Percentiles rank a stretch among this genome's conserved stretches.
These are phyloP conservation scores for Patella depressa DNA, from an alignment of 2,888 invertebrate species.

Conservation along the genomic window DNA sequence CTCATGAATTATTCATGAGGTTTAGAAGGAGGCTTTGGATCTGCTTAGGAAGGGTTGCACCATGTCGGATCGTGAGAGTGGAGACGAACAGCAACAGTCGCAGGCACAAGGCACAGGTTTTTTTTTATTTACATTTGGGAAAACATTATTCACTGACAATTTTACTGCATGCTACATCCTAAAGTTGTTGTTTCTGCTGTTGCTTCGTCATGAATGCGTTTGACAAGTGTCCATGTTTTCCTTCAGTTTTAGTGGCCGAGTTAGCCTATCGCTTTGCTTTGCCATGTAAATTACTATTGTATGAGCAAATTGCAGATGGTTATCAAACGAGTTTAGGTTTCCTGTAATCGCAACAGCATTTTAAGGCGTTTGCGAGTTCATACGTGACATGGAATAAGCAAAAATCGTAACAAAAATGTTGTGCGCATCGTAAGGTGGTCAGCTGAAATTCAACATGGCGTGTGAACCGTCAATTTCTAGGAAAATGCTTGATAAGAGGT, in stretches of 20 bases:
- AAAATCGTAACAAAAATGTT: too few relatives aligned
- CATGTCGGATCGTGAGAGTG: conserved; percentile 72
- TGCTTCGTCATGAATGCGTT: conserved; percentile 4
- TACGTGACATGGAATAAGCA: too few relatives aligned
- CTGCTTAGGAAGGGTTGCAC: conserved; percentile 63
- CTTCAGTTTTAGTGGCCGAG: conserved; percentile 6
- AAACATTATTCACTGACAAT: neutral
- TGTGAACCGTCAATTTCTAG: conserved; percentile 12
- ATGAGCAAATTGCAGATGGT: too few relatives aligned
- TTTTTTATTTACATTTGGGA: conserved; percentile 6
- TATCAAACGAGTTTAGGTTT: too few relatives aligned
- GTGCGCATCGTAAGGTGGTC: conserved; percentile 27
- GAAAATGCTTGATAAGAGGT: too few relatives aligned
- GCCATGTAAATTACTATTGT: too few relatives aligned
- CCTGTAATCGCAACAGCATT: too few relatives aligned
- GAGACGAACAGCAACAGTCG: conserved; percentile 70
- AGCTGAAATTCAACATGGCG: conserved; percentile 55
- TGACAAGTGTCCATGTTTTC: conserved; percentile 26
- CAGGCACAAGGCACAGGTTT: conserved; percentile 64
- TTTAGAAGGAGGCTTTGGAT: conserved; percentile 66
- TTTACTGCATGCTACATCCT: conserved; percentile 4
- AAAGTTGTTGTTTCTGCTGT: neutral
- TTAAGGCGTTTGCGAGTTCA: too few relatives aligned
- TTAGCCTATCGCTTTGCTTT: too few relatives aligned
- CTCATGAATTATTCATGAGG: conserved; percentile 68